phyloP scores from a whole-genome alignment of 2,888 invertebrate species.

The Macropis europaea region DNA sequence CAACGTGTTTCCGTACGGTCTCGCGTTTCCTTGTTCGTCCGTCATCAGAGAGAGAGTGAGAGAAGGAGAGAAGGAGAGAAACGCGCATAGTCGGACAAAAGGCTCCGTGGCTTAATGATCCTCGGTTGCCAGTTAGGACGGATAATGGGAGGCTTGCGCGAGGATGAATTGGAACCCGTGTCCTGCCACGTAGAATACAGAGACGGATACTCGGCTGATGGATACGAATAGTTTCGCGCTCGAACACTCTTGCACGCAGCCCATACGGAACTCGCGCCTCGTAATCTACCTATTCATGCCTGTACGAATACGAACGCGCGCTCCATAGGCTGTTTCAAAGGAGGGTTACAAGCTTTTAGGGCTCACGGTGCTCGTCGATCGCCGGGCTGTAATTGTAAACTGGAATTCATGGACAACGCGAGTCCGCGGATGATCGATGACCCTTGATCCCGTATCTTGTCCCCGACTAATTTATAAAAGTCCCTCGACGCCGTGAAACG shows the following conservation, averaged over 20 bases:
- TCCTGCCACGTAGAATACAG: constrained; percentile 50
- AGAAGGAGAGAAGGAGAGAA: too few species aligned
- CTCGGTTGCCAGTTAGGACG: constrained; percentile 61
- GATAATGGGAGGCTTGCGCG: constrained; percentile 60
- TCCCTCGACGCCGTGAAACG: too few species aligned
- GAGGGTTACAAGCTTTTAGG: too few species aligned
- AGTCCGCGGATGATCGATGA: too few species aligned
- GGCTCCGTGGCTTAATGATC: constrained; percentile 61
- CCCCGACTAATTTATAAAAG: too few species aligned
- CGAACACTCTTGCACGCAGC: constrained; percentile 20
- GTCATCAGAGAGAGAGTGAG: constrained; percentile 23
- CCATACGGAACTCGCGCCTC: background rate
- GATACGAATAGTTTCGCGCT: constrained; percentile 35
- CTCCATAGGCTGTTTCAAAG: too few species aligned
- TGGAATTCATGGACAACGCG: too few species aligned
- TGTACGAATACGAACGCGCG: constrained; percentile 8
- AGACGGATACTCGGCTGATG: constrained; percentile 35
- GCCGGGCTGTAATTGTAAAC: too few species aligned
- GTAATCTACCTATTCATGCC: constrained; percentile 12
- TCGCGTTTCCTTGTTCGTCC: constrained; percentile 21
- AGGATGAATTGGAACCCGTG: constrained; percentile 64
- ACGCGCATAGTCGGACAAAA: constrained; percentile 53
- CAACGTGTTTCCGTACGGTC: constrained; percentile 28
- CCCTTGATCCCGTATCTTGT: too few species aligned
- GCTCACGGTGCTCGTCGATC: background rate